A percentile compares a stretch with the other conserved stretches of the same genome.
These are phyloP conservation scores for Lycaena phlaeas DNA, from an alignment of 2,888 invertebrate species.

Conservation along the genomic window DNA sequence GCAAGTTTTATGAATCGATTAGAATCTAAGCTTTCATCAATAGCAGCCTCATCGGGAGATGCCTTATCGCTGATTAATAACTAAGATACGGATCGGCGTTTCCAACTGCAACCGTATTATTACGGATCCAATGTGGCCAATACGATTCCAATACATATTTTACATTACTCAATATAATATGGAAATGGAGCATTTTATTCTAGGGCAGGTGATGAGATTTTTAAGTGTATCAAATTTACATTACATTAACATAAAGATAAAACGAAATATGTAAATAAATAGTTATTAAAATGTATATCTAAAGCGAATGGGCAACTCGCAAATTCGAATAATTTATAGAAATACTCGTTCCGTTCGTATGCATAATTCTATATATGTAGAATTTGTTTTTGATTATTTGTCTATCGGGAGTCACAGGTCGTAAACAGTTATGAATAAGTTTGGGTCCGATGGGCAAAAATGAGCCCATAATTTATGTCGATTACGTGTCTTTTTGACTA, in stretches of 20 bases:
- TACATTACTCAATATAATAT: no score
- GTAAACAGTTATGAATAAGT: no score
- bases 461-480: no score
- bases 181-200: background rate
- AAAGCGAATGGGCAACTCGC: background rate
- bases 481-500: no score
- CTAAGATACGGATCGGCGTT: constrained; percentile 70
- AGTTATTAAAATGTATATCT: background rate
- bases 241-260: background rate
- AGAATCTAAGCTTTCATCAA: constrained; percentile 73
- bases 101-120: constrained; percentile 57
- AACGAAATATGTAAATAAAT: background rate
- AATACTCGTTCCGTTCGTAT: background rate
- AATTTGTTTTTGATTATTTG: no score
- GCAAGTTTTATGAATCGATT: constrained; percentile 72
- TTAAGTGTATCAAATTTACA: background rate
- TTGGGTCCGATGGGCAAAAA: no score
- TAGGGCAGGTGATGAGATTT: background rate
- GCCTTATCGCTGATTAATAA: constrained; percentile 67
- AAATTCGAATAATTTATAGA: background rate
- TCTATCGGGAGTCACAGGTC: no score
- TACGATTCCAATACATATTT: constrained; percentile 35
- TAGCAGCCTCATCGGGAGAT: constrained; percentile 61
- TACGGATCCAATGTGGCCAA: constrained; percentile 49
- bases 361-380: background rate